Percentiles rank a stretch among this genome's conserved stretches.
These are phyloP conservation scores for Tachysurus fulvidraco DNA, from an alignment of 2,113 vertebrate species.

Conservation along the genomic window DNA sequence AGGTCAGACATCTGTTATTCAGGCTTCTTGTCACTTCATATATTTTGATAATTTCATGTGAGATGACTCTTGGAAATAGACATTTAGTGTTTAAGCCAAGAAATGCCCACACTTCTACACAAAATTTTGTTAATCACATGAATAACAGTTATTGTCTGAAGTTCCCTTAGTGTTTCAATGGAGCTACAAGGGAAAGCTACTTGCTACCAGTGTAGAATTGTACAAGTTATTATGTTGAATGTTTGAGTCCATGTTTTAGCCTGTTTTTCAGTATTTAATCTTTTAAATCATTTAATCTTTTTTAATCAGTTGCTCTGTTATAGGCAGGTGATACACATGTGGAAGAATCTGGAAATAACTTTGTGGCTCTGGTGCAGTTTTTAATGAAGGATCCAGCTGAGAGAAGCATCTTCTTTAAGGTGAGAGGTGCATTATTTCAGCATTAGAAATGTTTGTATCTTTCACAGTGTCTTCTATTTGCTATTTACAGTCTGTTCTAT, in stretches of 20 bases:
- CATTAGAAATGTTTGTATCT: background rate
- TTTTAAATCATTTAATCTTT: too few relatives aligned
- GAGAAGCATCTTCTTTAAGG: slow-evolving; percentile 74
- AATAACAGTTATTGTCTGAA: background rate
- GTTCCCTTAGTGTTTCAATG: background rate
- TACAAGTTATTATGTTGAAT: background rate
- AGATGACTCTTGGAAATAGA: background rate
- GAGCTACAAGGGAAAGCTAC: background rate
- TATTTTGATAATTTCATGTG: background rate
- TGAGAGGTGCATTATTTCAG: slow-evolving; percentile 29
- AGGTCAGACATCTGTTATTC: slow-evolving; percentile 26
- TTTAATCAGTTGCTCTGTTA: slow-evolving; percentile 26
- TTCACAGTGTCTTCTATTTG: background rate
- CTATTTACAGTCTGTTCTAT: too few relatives aligned
- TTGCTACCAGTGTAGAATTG: background rate
- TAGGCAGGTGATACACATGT: slow-evolving; percentile 58
- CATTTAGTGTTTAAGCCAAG: background rate
- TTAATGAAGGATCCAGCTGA: slow-evolving; percentile 70
- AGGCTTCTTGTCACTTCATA: background rate
- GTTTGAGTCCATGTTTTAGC: background rate
- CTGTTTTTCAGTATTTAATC: too few relatives aligned
- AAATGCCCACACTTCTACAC: background rate
- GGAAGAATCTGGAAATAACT: slow-evolving; percentile 66
- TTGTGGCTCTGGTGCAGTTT: slow-evolving; percentile 68
- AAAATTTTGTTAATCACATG: background rate